Evolutionary conservation across 92 coral and sea anemone genomes (phyloP).

Genomic region (Epizoanthus rinbou): DNA sequence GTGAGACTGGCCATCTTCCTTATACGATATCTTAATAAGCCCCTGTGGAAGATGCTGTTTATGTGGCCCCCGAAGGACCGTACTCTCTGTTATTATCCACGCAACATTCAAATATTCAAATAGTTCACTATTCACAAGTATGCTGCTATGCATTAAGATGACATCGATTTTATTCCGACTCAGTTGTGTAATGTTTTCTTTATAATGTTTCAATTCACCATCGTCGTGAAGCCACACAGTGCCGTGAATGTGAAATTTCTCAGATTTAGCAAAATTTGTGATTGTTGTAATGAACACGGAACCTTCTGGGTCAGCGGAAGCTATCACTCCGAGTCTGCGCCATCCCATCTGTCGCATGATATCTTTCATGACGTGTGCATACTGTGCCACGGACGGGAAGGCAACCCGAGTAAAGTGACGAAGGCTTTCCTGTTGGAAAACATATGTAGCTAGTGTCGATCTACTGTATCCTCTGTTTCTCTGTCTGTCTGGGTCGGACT

Average conservation of each 20-base stretch:
- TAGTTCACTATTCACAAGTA: not conserved
- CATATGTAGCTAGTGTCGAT: too few species aligned
- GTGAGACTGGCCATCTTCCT: not conserved
- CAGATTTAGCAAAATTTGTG: not conserved
- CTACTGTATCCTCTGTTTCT: too few species aligned
- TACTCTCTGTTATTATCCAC: not conserved
- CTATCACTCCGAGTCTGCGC: constrained; percentile 6
- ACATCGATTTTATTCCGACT: not conserved
- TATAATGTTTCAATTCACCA: not conserved
- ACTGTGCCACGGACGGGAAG: constrained; percentile 10
- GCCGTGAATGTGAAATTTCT: not conserved
- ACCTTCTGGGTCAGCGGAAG: constrained; percentile 18
- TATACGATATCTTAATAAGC: not conserved
- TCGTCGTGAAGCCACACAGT: constrained; percentile 11
- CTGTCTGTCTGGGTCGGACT: too few species aligned
- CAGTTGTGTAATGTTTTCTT: not conserved
- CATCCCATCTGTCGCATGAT: constrained; percentile 3
- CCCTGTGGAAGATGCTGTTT: not conserved
- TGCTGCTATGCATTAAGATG: not conserved
- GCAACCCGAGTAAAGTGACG: constrained; percentile 1
- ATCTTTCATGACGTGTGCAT: constrained; percentile 7
- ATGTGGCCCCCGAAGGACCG: not conserved
- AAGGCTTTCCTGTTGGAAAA: not conserved
- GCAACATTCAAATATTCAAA: not conserved
- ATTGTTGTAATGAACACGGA: not conserved